Evolutionary conservation across 2,888 invertebrate species (phyloP), one percentile per base, ranked within the genome.

Genomic region (Chloroclysta siterata): DNA sequence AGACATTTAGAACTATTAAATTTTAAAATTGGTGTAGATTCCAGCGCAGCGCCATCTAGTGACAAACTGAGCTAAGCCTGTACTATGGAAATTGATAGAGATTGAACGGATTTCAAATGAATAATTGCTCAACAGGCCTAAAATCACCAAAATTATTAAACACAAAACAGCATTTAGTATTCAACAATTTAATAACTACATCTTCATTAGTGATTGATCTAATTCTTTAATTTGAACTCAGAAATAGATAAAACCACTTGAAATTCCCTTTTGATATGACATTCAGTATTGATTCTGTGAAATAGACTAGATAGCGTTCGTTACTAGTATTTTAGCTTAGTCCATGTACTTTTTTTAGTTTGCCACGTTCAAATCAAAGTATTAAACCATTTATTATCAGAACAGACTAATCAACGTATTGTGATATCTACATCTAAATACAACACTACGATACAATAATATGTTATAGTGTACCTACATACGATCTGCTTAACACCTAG

Each of bases 111-210:
- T 22, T 22, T 22, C 2, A 22, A 22, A 22, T 22, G 3, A 22
- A 22, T 22, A 28, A 14, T 10, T 51, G 11, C 14, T 29, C 7
- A 51, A 55, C 57, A 57, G 47, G 50, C 48, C 53, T 15, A 42
- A 56, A 53, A 60, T 68, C 82, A 83, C 75, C 79, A 83, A 85
- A 89, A 4, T 33, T 33, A 5, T 8, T 33, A 39, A 11, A 39
- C 36, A 39, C 85, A 69, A 82, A 84, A 82, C 82, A 87, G 88
- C 86, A 78, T 82, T 85, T 83, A 73, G 84, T 88, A 87, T 78
- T 87, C 83, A 90, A 90, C 90, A 90, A 88, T 89, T 63, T 88
- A 88, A 76, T 84, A 85, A 80, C 84, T 85, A 82, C 74, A 22
- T 28, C 76, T 85, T 79, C 81, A 84, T 83, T 83, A 48, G 28